Percentiles rank a stretch among this genome's conserved stretches.
Conservation (phyloP, 2,113 vertebrate species). For the Eira barbara region DNA sequence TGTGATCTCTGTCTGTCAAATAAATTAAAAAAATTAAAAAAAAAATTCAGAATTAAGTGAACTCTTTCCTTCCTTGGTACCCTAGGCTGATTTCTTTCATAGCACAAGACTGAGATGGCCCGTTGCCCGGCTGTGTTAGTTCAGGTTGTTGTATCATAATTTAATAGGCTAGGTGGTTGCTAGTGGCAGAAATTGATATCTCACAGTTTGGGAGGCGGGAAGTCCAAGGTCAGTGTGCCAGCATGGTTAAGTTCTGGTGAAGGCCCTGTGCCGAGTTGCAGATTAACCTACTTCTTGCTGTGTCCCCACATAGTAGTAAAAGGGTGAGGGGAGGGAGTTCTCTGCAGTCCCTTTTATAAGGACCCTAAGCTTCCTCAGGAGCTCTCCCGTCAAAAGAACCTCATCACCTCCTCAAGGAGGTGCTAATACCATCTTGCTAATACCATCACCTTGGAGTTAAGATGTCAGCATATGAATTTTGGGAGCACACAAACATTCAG, state of each 20-base stretch:
- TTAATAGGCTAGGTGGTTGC: not conserved
- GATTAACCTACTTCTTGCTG: not conserved
- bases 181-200: not conserved
- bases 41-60: not conserved
- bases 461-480: not conserved
- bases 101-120: not conserved
- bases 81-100: not conserved
- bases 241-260: not conserved
- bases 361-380: not conserved
- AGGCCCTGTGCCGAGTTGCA: not conserved
- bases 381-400: not conserved
- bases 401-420: not conserved
- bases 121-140: not conserved
- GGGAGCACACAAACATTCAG: not conserved
- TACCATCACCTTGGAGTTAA: not conserved
- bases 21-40: no score
- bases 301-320: not conserved
- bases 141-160: not conserved
- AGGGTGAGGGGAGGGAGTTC: not conserved
- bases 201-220: not conserved
- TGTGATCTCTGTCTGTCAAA: no score
- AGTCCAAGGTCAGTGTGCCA: not conserved
- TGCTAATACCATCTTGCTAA: no score
- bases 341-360: not conserved
- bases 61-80: not conserved